Evolutionary conservation across 2,797 vertebrate genomes (phyloP), one percentile per base, ranked within the genome.

Genomic region (Ctenopoma multispine): DNA sequence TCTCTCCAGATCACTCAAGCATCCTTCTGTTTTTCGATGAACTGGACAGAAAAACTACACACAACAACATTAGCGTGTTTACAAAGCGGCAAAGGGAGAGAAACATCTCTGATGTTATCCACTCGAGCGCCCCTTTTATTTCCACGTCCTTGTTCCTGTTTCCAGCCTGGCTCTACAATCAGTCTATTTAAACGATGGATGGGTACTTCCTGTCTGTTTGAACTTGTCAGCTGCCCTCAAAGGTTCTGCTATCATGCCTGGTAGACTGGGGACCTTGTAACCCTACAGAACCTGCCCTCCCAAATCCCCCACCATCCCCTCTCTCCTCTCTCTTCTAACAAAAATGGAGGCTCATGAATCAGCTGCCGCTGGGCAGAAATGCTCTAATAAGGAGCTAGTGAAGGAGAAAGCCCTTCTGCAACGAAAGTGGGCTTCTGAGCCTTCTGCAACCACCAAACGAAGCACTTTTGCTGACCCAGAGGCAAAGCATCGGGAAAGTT

Each of bases 311-410:
- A 57, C 66, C 66, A 50, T 17, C 61, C 77, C 76, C 66, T 49
- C 38, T 29, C 46, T 50, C 71, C 59, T 56, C 50, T 54, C 72
- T 69, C 38, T 59, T 78, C 50, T 55, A 63, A 76, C 50, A 53
- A 94, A 94, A 90, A 99, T 99, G 98, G 97, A 99, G 92, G 93
- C 95, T 82, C 96, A 91, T 86, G 96, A 96, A 87, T 93, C 95
- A 69, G 90, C 94, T 93, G 91, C 94, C 90, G 73, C 95, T 80
- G 95, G 95, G 88, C 96, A 96, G 91, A 96, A 96, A 92, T 94
- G 94, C 95, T 94, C 94, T 85, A 96, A 47, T 24, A 91, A 89
- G 82, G 92, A 97, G 90, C 92, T 93, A 70, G 93, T 94, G 87
- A 95, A 95, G 93, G 98, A 99, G 92, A 95, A 96, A 90, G 94